Percentiles rank a stretch among this genome's conserved stretches.
These are phyloP conservation scores for Drosophila dunni DNA, from an alignment of 1,140 invertebrate species.

Conservation along the genomic window DNA sequence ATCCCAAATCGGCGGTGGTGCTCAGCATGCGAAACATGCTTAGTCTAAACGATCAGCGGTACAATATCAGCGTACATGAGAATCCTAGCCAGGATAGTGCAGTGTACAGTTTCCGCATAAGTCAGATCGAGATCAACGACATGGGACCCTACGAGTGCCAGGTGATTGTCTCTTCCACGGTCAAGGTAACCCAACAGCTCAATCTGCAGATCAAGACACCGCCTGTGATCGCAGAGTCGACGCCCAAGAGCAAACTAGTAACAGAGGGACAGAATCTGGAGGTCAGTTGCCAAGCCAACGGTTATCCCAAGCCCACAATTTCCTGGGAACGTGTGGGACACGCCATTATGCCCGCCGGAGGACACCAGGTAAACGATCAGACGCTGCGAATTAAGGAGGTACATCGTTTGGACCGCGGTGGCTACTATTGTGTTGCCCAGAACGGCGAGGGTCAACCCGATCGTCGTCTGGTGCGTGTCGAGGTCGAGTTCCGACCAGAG, in stretches of 20 bases:
- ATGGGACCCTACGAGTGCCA: slow-evolving; percentile 92
- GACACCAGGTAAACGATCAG: slow-evolving; percentile 90
- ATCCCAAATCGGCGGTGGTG: slow-evolving; percentile 60
- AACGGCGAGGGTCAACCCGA: slow-evolving; percentile 92
- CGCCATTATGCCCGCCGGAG: slow-evolving; percentile 92
- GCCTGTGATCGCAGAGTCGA: slow-evolving; percentile 92
- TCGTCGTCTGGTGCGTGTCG: slow-evolving; percentile 90
- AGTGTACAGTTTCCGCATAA: slow-evolving; percentile 89
- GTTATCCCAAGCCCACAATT: slow-evolving; percentile 89
- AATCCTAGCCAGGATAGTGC: slow-evolving; percentile 87
- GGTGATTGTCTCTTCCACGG: slow-evolving; percentile 89
- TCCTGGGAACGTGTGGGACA: slow-evolving; percentile 93
- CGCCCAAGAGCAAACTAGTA: slow-evolving; percentile 88
- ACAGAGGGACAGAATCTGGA: slow-evolving; percentile 89
- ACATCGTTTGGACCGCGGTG: slow-evolving; percentile 92
- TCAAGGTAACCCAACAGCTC: slow-evolving; percentile 89
- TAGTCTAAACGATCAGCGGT: slow-evolving; percentile 91
- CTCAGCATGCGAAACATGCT: slow-evolving; percentile 89
- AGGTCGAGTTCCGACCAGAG: slow-evolving; percentile 92
- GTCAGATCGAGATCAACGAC: slow-evolving; percentile 92
- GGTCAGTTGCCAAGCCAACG: slow-evolving; percentile 91
- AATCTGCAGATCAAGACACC: slow-evolving; percentile 90
- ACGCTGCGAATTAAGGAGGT: slow-evolving; percentile 88
- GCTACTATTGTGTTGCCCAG: slow-evolving; percentile 94
- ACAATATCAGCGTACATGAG: slow-evolving; percentile 87